Evolutionary conservation across 2,113 vertebrate genomes (phyloP).

Genomic region (Cynopterus brachyotis): DNA sequence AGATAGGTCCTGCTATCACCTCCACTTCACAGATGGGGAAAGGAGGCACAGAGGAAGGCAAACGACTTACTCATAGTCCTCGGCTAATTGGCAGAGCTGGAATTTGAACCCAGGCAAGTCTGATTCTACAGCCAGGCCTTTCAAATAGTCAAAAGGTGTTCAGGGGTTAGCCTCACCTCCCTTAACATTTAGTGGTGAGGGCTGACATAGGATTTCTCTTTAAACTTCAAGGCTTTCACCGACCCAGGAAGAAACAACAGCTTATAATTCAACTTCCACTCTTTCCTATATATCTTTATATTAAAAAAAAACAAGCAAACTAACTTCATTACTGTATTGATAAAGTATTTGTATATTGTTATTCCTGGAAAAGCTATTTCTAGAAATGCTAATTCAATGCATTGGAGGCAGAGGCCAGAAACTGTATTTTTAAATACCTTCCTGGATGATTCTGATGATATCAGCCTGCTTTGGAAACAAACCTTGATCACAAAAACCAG

Average conservation of each 20-base stretch:
- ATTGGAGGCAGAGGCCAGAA: background rate
- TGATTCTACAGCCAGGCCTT: background rate
- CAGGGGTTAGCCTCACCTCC: background rate
- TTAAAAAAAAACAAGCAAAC: background rate
- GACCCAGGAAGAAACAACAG: background rate
- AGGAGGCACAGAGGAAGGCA: background rate
- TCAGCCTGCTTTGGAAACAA: background rate
- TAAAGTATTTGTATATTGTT: background rate
- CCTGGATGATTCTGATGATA: background rate
- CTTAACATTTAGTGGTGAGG: background rate
- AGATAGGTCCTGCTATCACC: background rate
- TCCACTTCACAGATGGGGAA: background rate
- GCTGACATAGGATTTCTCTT: background rate
- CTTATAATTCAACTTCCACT: background rate
- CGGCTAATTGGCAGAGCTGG: background rate
- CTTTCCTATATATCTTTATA: background rate
- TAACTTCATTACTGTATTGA: background rate
- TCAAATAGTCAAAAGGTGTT: background rate
- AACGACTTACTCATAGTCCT: background rate
- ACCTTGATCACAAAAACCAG: background rate
- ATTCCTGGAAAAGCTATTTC: background rate
- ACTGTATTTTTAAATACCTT: background rate
- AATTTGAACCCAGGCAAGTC: background rate
- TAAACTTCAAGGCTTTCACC: background rate
- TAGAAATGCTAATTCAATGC: background rate